phyloP scores from a whole-genome alignment of 2,888 invertebrate genomes.

The Hypomecis atomaria region DNA sequence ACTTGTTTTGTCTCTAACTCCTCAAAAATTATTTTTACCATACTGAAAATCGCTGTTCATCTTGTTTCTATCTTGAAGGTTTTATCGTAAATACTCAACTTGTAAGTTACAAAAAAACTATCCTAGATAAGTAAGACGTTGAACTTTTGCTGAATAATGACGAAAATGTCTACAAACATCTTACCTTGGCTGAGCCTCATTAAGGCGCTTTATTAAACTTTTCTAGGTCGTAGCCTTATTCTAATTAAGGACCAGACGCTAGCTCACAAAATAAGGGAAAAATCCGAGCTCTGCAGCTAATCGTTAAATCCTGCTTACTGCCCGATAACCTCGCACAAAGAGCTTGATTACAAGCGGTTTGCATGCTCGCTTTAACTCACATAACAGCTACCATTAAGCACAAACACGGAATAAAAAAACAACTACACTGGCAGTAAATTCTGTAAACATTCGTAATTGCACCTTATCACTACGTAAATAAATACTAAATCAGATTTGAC shows the following conservation, averaged over 20 bases:
- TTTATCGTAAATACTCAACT: no score
- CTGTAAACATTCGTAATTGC: conserved; percentile 30
- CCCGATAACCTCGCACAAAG: conserved; percentile 37
- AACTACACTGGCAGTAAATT: conserved; percentile 31
- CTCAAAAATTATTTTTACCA: no score
- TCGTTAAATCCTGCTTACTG: conserved; percentile 39
- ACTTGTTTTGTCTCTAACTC: no score
- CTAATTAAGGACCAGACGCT: conserved; percentile 34
- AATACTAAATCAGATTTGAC: conserved; percentile 33
- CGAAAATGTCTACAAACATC: conserved; percentile 13
- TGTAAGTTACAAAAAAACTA: background rate
- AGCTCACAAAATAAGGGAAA: conserved; percentile 34
- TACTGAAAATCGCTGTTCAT: no score
- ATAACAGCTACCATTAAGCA: conserved; percentile 41
- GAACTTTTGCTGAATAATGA: conserved; percentile 1
- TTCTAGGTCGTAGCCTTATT: conserved; percentile 31
- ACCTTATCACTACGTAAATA: conserved; percentile 36
- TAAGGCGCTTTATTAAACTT: conserved; percentile 36
- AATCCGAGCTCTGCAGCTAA: conserved; percentile 35
- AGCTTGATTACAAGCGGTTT: conserved; percentile 41
- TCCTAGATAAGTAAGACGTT: background rate
- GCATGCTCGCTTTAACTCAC: conserved; percentile 44
- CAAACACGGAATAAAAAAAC: conserved; percentile 39
- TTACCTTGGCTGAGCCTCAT: conserved; percentile 26
- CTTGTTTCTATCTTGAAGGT: no score